A percentile compares a stretch with the other conserved stretches of the same genome.
Evolutionary conservation across 2,113 vertebrate genomes (phyloP).

Genomic region (Lipophrys pholis): DNA sequence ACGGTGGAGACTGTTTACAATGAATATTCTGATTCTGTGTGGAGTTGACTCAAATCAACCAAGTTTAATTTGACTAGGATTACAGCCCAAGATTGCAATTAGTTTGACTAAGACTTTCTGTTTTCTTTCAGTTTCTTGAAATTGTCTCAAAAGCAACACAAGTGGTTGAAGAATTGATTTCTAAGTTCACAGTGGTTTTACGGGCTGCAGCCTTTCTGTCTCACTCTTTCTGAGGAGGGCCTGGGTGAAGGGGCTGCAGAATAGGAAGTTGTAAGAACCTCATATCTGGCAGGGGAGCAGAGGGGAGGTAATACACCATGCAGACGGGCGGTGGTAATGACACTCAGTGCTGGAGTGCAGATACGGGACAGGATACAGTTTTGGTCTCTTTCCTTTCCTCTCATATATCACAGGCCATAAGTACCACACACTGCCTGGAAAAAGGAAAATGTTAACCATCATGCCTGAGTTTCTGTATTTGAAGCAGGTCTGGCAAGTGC

Average conservation of each 20-base stretch:
- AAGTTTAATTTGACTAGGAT: too few relatives aligned
- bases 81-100: too few relatives aligned
- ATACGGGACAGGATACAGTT: constrained; percentile 58
- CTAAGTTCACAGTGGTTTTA: constrained; percentile 43
- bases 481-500: constrained; percentile 3
- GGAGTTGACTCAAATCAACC: too few relatives aligned
- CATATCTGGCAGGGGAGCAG: constrained; percentile 71
- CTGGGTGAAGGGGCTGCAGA: constrained; percentile 35
- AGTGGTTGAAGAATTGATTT: constrained; percentile 46
- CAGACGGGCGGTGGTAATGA: constrained; percentile 57
- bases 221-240: constrained; percentile 32
- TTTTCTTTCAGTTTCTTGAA: constrained; percentile 2
- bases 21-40: constrained; percentile 15
- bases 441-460: constrained; percentile 39
- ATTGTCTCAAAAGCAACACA: constrained; percentile 15
- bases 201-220: constrained; percentile 45
- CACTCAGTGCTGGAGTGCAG: constrained; percentile 50
- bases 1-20: constrained; percentile 40
- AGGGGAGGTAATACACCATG: constrained; percentile 51
- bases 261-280: constrained; percentile 47
- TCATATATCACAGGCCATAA: constrained; percentile 56
- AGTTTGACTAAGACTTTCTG: background rate
- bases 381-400: constrained; percentile 53
- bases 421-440: constrained; percentile 24
- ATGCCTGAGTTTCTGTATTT: constrained; percentile 17